A percentile compares a stretch with the other conserved stretches of the same genome.
phyloP scores from a whole-genome alignment of 2,888 invertebrate species.

The Drosophila tripunctata region DNA sequence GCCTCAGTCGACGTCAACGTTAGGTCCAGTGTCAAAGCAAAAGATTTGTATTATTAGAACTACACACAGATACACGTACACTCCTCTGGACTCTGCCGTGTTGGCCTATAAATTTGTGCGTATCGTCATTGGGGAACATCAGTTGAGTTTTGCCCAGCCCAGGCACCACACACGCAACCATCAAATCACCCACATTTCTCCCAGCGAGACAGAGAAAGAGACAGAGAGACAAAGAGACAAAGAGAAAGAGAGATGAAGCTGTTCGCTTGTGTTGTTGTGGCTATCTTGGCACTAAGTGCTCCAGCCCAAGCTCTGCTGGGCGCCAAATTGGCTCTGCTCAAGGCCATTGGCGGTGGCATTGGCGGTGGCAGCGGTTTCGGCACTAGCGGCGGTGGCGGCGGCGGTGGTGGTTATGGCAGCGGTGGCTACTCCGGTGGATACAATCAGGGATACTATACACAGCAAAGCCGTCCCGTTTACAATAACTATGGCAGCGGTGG shows the following conservation, averaged over 20 bases:
- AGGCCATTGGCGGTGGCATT: conserved; percentile 57
- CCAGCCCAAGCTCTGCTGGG: conserved; percentile 78
- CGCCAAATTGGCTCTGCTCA: conserved; percentile 78
- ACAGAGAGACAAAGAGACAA: neutral
- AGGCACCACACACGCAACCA: conserved; percentile 27
- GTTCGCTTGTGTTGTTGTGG: conserved; percentile 59
- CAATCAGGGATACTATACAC: conserved; percentile 60
- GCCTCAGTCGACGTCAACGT: conserved; percentile 16
- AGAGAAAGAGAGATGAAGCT: conserved; percentile 66
- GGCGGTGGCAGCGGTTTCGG: conserved; percentile 41
- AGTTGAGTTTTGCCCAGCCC: conserved; percentile 68
- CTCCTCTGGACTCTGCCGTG: conserved; percentile 20
- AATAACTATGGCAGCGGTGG: conserved; percentile 30
- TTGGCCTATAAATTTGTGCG: conserved; percentile 81
- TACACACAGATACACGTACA: conserved; percentile 37
- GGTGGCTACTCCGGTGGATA: conserved; percentile 60
- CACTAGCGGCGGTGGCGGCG: conserved; percentile 25
- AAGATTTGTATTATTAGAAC: conserved; percentile 66
- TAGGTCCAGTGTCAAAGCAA: conserved; percentile 23
- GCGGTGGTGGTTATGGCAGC: conserved; percentile 40
- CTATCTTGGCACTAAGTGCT: conserved; percentile 66
- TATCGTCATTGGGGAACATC: conserved; percentile 63
- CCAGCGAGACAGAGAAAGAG: conserved; percentile 5
- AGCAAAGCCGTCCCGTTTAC: conserved; percentile 66
- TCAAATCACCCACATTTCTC: conserved; percentile 18